These are phyloP conservation scores for Lamellibrachia luymesi DNA, from an alignment of 1,140 invertebrate genomes.

Conservation along the genomic window DNA sequence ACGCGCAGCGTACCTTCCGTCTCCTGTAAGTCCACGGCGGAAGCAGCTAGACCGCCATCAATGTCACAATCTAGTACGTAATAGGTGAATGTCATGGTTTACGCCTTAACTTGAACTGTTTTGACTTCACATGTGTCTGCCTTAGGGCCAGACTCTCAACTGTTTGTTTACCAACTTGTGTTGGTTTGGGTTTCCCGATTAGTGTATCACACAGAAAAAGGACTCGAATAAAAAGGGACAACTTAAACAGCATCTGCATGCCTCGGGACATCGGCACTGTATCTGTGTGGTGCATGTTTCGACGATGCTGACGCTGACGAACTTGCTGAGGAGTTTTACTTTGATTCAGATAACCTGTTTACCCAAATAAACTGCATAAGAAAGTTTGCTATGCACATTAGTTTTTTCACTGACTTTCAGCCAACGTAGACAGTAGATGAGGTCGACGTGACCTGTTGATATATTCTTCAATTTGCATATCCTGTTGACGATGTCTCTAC, in stretches of 20 bases:
- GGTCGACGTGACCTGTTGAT: background rate
- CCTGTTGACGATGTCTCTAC: too few relatives aligned
- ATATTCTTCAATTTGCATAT: background rate
- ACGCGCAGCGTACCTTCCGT: too few relatives aligned
- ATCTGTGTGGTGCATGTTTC: background rate
- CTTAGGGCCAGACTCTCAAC: background rate
- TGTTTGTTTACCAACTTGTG: background rate
- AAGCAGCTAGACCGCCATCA: too few relatives aligned
- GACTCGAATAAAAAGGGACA: background rate
- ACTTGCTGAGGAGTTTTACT: background rate
- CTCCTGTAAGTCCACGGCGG: too few relatives aligned
- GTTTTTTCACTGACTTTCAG: background rate
- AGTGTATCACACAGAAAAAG: background rate
- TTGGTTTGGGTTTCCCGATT: background rate
- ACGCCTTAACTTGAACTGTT: background rate
- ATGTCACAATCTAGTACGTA: too few relatives aligned
- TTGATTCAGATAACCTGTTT: background rate
- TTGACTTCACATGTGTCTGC: background rate
- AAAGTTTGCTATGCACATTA: background rate
- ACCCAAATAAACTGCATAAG: background rate
- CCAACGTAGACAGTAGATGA: background rate
- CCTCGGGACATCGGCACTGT: background rate
- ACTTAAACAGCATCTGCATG: background rate
- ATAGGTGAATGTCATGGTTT: too few relatives aligned
- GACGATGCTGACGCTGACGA: background rate